Evolutionary conservation across 2,797 vertebrate genomes (phyloP).

Genomic region (Helostoma temminkii): DNA sequence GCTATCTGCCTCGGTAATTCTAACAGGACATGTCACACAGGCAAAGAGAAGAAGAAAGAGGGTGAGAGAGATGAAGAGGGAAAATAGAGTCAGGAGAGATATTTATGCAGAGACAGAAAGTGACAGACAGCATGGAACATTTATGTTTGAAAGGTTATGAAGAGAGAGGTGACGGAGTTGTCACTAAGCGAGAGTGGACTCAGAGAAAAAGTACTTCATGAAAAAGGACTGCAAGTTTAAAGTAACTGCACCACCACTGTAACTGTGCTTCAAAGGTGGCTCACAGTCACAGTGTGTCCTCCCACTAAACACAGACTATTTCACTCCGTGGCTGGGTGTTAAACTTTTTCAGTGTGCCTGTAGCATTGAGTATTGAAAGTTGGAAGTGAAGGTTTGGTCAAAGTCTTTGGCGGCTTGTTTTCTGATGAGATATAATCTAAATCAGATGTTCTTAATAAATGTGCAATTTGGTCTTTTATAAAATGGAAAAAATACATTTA

Average conservation of each 20-base stretch:
- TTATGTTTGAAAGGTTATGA: conserved; percentile 26
- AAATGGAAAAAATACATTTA: too few relatives aligned
- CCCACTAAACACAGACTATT: not conserved
- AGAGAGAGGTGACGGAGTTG: conserved; percentile 19
- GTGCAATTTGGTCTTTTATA: too few relatives aligned
- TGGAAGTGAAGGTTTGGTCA: not conserved
- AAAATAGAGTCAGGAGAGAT: conserved; percentile 14
- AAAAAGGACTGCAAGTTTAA: conserved; percentile 2
- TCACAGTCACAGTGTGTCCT: conserved; percentile 3
- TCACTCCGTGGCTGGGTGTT: not conserved
- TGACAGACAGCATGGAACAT: conserved; percentile 17
- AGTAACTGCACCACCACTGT: not conserved
- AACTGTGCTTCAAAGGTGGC: not conserved
- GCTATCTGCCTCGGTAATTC: conserved; percentile 69
- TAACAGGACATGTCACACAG: conserved; percentile 72
- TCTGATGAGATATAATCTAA: not conserved
- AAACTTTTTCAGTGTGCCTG: not conserved
- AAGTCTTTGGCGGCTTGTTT: not conserved
- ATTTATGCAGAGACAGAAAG: conserved; percentile 30
- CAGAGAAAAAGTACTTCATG: not conserved
- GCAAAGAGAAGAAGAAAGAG: conserved; percentile 34
- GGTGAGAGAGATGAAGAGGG: conserved; percentile 34
- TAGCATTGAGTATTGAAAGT: not conserved
- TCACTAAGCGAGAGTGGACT: not conserved
- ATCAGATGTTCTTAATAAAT: not conserved